These are phyloP conservation scores for Sciurus niger DNA, from an alignment of 2,113 vertebrate genomes.

Conservation along the genomic window DNA sequence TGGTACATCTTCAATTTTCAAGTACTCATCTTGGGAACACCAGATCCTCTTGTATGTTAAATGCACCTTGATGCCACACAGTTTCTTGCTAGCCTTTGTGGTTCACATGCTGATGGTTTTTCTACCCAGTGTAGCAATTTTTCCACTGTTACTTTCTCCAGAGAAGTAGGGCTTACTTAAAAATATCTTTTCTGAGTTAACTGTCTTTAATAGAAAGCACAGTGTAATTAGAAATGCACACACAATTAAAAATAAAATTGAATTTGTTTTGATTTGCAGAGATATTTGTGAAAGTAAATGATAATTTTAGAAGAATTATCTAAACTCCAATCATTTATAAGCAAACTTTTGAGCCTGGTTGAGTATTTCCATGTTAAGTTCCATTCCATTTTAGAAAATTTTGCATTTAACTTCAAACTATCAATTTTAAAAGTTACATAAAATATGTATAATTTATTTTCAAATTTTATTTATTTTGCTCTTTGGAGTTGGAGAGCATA, in stretches of 20 bases:
- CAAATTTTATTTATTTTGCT: neutral
- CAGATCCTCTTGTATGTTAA: neutral
- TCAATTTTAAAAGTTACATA: neutral
- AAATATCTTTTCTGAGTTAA: constrained; percentile 10
- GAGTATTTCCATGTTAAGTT: constrained; percentile 45
- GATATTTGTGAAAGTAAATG: constrained; percentile 38
- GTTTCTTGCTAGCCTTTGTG: neutral
- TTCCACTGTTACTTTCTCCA: constrained; percentile 41
- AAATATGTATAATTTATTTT: constrained; percentile 27
- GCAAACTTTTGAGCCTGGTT: neutral
- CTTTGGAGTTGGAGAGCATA: constrained; percentile 12
- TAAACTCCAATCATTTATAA: neutral
- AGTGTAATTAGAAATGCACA: constrained; percentile 37
- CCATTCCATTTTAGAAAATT: constrained; percentile 31
- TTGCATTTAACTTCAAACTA: constrained; percentile 36
- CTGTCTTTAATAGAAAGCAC: constrained; percentile 38
- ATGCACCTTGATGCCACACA: neutral
- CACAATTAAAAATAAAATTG: constrained; percentile 21
- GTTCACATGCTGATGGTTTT: neutral
- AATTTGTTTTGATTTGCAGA: constrained; percentile 26
- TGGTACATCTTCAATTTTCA: neutral
- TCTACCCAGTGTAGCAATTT: neutral
- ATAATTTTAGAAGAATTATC: neutral
- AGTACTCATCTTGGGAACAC: neutral
- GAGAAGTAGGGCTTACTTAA: constrained; percentile 10